These are phyloP conservation scores for Hemicrepidius hirtus DNA, from an alignment of 2,888 invertebrate genomes.

Conservation along the genomic window DNA sequence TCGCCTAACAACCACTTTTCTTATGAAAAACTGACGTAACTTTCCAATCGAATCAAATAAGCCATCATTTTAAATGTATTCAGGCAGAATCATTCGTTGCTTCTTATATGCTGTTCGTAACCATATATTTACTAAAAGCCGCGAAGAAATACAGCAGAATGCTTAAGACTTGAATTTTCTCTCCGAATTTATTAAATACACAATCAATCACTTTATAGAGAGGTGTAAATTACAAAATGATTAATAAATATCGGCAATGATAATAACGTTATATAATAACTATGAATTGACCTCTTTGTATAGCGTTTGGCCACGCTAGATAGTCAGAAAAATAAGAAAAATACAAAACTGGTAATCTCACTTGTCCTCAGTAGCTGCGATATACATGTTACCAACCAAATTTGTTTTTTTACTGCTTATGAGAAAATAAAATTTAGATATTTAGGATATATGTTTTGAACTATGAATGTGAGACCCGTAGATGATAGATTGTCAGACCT, in stretches of 20 bases:
- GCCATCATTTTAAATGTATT: conserved; percentile 38
- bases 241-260: conserved; percentile 37
- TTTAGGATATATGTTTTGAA: no score
- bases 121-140: neutral
- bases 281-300: conserved; percentile 23
- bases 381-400: no score
- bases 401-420: no score
- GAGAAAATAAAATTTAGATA: no score
- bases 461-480: no score
- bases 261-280: conserved; percentile 38
- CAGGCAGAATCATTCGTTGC: conserved; percentile 19
- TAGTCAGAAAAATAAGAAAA: neutral
- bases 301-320: conserved; percentile 7
- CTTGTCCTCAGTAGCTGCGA: no score
- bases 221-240: conserved; percentile 43
- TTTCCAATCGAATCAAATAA: conserved; percentile 45
- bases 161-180: conserved; percentile 5
- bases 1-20: conserved; percentile 44
- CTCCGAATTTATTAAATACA: neutral
- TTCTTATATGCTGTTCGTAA: neutral
- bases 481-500: no score
- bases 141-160: neutral
- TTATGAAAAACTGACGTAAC: conserved; percentile 43
- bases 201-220: conserved; percentile 45
- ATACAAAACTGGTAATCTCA: no score